Conservation (phyloP, 2,888 invertebrate genomes). For the Tiliacea aurago region DNA sequence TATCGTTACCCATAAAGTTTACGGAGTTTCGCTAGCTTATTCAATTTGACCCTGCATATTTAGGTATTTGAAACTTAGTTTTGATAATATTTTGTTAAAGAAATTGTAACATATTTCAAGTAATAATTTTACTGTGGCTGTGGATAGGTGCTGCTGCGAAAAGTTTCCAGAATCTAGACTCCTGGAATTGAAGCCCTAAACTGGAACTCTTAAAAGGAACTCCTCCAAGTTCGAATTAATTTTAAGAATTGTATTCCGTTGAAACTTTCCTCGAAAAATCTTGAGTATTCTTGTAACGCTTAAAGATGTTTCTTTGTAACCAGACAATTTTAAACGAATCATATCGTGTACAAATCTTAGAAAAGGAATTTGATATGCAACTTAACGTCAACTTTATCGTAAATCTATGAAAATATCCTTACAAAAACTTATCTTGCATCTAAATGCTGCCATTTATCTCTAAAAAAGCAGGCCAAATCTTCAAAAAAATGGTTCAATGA, state of each 20-base stretch:
- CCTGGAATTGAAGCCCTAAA: constrained; percentile 22
- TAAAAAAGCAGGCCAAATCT: constrained; percentile 56
- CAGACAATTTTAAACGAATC: constrained; percentile 10
- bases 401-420: constrained; percentile 51
- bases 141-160: background rate
- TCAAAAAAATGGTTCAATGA: constrained; percentile 57
- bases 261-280: constrained; percentile 25
- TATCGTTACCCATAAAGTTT: too few species aligned
- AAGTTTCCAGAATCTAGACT: constrained; percentile 22
- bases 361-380: constrained; percentile 56
- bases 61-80: background rate
- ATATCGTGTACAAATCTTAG: constrained; percentile 39
- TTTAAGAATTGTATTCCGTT: constrained; percentile 33
- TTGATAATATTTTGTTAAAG: background rate
- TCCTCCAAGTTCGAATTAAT: constrained; percentile 22
- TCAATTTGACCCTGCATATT: too few species aligned
- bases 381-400: constrained; percentile 43
- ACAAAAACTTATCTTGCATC: constrained; percentile 58
- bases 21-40: too few species aligned
- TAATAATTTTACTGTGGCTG: too few species aligned
- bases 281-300: constrained; percentile 5
- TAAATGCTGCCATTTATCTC: constrained; percentile 56
- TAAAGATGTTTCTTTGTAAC: constrained; percentile 3
- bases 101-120: constrained; percentile 9
- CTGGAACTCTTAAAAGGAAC: constrained; percentile 33